Base-by-base conservation (phyloP, 2,888 invertebrate species). In the Hyalella azteca region DNA sequence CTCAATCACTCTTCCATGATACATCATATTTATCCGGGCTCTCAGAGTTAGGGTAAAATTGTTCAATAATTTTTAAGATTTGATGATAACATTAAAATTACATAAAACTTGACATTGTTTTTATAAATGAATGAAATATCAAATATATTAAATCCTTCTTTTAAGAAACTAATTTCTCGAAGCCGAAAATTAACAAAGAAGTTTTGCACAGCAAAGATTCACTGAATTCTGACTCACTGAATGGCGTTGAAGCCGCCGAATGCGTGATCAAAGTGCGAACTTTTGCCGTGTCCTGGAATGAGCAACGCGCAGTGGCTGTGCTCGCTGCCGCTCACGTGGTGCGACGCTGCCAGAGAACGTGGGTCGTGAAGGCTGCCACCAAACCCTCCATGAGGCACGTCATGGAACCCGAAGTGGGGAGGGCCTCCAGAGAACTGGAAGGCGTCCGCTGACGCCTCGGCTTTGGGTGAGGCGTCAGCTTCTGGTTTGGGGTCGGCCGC, bases 211-310 rank as follows among this genome's bases (percentile, higher is more conserved):
- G 19, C 49, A 49, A 49, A 49, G 19, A 49, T 49, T 49, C 19
- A 19, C 15, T 49, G 19, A 32, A 41, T n/a, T n/a, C 26, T 41
- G 7, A 78, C 80, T 78, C 73, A 78, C 78, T 54, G 78, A 29
- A 81, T 81, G 60, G 80, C 82, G 48, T 83, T 83, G 79, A 85
- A 85, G 45, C 83, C 82, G 5, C 73, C 78, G 32, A 73, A 36
- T 9, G 81, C 76, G 77, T 85, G 85, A 75, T 85, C 85, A 40
- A 80, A 79, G 39, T 60, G 45, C 40, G 85, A 80, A 5, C 85
- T 82, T 66, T 84, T 85, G 26, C 85, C 85, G 11, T 82, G 82
- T 15, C 86, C 86, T 9, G 86, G 85, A 32, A 86, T 85, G 73
- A 86, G 83, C 22, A 86, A 84, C 11, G 85, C 85, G 73, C 86